These are phyloP conservation scores for Carterocephalus palaemon DNA, from an alignment of 2,888 invertebrate species.

Conservation along the genomic window DNA sequence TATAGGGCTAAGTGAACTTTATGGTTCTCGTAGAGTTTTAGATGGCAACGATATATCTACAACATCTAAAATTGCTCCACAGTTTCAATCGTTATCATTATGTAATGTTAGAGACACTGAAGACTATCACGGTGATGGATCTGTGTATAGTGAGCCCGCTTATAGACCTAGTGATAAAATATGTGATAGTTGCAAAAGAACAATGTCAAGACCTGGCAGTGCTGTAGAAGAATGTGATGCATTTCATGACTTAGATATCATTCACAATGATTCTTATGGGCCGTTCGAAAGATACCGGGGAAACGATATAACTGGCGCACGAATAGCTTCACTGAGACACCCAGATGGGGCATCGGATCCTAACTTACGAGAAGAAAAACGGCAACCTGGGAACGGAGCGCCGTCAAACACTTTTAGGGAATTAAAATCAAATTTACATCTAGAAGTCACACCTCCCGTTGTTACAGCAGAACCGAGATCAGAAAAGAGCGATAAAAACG, in stretches of 20 bases:
- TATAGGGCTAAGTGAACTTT: constrained; percentile 88
- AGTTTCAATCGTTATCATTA: constrained; percentile 84
- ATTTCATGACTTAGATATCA: constrained; percentile 77
- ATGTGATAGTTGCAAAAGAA: constrained; percentile 86
- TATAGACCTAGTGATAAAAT: constrained; percentile 86
- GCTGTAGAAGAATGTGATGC: constrained; percentile 82
- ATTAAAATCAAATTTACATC: constrained; percentile 69
- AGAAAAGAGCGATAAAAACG: constrained; percentile 81
- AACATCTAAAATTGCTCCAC: constrained; percentile 75
- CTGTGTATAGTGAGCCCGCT: constrained; percentile 92
- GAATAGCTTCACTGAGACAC: constrained; percentile 87
- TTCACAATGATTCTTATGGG: constrained; percentile 72
- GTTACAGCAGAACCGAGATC: constrained; percentile 80
- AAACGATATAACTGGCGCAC: constrained; percentile 73
- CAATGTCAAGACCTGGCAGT: constrained; percentile 83
- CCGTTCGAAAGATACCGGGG: constrained; percentile 82
- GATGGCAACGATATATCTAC: constrained; percentile 82
- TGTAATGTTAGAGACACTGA: constrained; percentile 84
- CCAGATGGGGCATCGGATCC: constrained; percentile 97
- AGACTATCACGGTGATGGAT: constrained; percentile 85
- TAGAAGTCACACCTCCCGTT: constrained; percentile 75
- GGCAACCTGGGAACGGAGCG: constrained; percentile 81
- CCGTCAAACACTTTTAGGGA: constrained; percentile 81
- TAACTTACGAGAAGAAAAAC: constrained; percentile 85
- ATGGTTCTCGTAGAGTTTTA: constrained; percentile 87